A percentile compares a stretch with the other conserved stretches of the same genome.
phyloP scores from a whole-genome alignment of 2,113 vertebrate species.

The Sialia sialis region DNA sequence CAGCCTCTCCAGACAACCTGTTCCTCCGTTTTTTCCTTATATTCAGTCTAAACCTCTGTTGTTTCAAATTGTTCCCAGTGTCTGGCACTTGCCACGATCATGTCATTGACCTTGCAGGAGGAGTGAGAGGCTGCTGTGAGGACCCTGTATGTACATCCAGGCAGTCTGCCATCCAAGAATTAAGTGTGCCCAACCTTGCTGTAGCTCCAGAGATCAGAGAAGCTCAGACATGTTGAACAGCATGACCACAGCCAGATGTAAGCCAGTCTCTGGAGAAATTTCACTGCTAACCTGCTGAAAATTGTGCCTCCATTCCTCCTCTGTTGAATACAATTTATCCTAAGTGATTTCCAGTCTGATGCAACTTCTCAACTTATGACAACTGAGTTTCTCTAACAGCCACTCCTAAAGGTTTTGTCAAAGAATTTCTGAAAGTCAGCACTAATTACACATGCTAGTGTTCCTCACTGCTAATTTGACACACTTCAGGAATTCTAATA shows the following conservation, averaged over 20 bases:
- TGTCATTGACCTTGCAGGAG: rapidly evolving
- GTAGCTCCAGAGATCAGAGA: not conserved
- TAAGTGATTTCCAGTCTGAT: not conserved
- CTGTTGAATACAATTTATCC: not conserved
- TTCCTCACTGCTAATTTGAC: slow-evolving; percentile 42
- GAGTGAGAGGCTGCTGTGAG: not conserved
- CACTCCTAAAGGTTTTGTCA: slow-evolving; percentile 39
- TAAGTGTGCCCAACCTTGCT: not conserved
- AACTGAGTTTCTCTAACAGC: not conserved
- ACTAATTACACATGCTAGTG: not conserved
- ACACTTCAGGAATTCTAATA: slow-evolving; percentile 39
- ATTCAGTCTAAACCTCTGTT: not conserved
- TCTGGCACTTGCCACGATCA: not conserved
- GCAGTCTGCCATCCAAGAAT: not conserved
- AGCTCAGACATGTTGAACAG: not conserved
- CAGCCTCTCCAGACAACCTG: not conserved
- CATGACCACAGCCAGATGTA: not conserved
- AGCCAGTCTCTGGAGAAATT: not conserved
- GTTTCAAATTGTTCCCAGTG: not conserved
- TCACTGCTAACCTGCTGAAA: not conserved
- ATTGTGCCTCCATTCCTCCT: not conserved
- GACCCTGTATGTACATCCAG: not conserved
- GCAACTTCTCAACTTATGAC: not conserved
- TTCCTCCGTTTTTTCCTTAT: not conserved
- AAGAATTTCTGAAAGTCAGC: slow-evolving; percentile 53